Evolutionary conservation across 2,888 invertebrate species (phyloP).

Genomic region (Rhabditoides inermis): DNA sequence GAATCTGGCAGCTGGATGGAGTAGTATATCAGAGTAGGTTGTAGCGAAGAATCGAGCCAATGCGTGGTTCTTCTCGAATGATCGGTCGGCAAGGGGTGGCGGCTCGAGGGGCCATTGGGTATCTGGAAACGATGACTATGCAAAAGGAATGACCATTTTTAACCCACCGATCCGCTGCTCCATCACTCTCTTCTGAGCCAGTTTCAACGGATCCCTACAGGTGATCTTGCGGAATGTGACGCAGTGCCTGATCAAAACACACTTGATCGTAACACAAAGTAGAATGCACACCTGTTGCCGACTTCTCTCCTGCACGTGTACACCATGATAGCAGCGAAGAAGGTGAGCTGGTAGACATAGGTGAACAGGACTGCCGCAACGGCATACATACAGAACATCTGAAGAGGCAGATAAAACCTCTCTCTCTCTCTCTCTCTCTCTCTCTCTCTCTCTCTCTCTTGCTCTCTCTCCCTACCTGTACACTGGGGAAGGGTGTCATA

Average conservation of each 20-base stretch:
- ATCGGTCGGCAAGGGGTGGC: slow-evolving; percentile 10
- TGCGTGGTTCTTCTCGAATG: slow-evolving; percentile 58
- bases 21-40: slow-evolving; percentile 41
- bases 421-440: no score
- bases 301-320: slow-evolving; percentile 38
- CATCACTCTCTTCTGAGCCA: neutral
- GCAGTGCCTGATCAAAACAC: slow-evolving; percentile 32
- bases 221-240: slow-evolving; percentile 39
- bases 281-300: slow-evolving; percentile 10
- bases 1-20: slow-evolving; percentile 38
- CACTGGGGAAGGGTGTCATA: slow-evolving; percentile 83
- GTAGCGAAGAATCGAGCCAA: slow-evolving; percentile 46
- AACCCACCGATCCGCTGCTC: neutral
- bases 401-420: slow-evolving; percentile 7
- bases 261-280: slow-evolving; percentile 9
- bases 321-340: slow-evolving; percentile 67
- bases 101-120: neutral
- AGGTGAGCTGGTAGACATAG: slow-evolving; percentile 82
- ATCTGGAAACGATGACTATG: neutral
- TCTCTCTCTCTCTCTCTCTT: no score
- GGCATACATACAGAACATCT: slow-evolving; percentile 86
- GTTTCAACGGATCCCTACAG: slow-evolving; percentile 3
- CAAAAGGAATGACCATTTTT: no score
- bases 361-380: slow-evolving; percentile 82
- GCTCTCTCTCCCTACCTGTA: slow-evolving; percentile 57